Conservation (phyloP, 2,888 invertebrate species). For the Drosophila demipolita region DNA sequence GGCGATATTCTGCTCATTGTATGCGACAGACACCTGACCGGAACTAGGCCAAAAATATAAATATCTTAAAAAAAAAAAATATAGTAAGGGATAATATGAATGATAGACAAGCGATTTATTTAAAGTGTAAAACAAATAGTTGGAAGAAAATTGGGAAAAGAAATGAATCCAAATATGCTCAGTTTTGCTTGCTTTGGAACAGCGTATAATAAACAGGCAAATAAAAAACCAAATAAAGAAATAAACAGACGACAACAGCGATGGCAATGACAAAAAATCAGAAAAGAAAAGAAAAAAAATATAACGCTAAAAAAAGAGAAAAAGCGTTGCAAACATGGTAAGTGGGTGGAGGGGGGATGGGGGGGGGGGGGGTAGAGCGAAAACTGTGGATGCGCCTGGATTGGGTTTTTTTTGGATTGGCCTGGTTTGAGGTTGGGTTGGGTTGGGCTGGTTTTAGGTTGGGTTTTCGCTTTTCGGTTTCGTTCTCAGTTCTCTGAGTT, state of each 20-base stretch:
- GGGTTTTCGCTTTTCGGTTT: conserved; percentile 6
- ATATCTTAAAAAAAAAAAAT: background rate
- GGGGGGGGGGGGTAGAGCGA: background rate
- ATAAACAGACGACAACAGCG: conserved; percentile 37
- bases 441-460: conserved; percentile 28
- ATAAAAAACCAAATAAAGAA: conserved; percentile 69
- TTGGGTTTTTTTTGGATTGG: conserved; percentile 36
- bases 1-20: background rate
- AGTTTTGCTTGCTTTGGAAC: background rate
- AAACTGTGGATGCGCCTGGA: conserved; percentile 30
- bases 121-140: background rate
- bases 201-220: conserved; percentile 32
- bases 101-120: background rate
- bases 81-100: background rate
- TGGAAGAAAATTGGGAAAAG: background rate
- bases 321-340: conserved; percentile 27
- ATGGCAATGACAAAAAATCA: conserved; percentile 37
- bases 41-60: background rate
- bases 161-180: background rate
- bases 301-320: background rate
- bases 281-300: conserved; percentile 18
- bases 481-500: conserved; percentile 20
- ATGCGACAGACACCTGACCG: background rate
- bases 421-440: conserved; percentile 24
- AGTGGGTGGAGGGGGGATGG: background rate